Base-by-base conservation (phyloP, 1,140 invertebrate species). In the Nephila pilipes region DNA sequence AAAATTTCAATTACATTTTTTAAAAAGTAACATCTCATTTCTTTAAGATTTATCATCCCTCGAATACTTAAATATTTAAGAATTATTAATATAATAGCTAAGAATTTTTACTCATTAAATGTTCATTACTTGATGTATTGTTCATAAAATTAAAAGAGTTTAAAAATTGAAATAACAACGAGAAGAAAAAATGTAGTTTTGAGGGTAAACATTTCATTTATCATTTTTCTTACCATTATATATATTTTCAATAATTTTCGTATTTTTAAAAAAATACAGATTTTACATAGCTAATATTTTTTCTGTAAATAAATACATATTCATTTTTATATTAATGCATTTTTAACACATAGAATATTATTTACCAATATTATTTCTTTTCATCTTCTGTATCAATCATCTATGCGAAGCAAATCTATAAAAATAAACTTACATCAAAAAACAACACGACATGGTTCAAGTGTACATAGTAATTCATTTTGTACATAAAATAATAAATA, bases 401-500 rank as follows among this genome's bases (percentile, higher is more conserved):
- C 29, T 75, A 75, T 29, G 10, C 3, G 65, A 16, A 29, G 65
- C 6, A 75, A 75, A 75, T 32, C 65, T 75, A 75, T 75, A 75
- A 75, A 75, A 75, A 75, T 75, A 75, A 75, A 75, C 29, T 75
- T 29, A 32, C 32, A 75, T 75, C 65, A 29, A 75, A 29, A 32
- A 36, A 75, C 25, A 75, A 32, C 65, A 69, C 18, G 65, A 75
- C 32, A 29, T 69, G 65, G 25, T 20, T 75, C 29, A 29, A 32
- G 5, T 18, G 29, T 75, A 75, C 20, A 75, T 75, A 36, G 32
- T 65, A 65, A 29, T 5, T 75, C 14, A 16, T 12, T 32, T 18
- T 36, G n/a, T 65, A 65, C 63, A 65, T 65, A 65, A 32, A 75
- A 32, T 20, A 75, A 75, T 75, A 75, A 75, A 75, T 75, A 75